These are phyloP conservation scores for Eptesicus fuscus DNA, from an alignment of 2,113 vertebrate genomes.

Conservation along the genomic window DNA sequence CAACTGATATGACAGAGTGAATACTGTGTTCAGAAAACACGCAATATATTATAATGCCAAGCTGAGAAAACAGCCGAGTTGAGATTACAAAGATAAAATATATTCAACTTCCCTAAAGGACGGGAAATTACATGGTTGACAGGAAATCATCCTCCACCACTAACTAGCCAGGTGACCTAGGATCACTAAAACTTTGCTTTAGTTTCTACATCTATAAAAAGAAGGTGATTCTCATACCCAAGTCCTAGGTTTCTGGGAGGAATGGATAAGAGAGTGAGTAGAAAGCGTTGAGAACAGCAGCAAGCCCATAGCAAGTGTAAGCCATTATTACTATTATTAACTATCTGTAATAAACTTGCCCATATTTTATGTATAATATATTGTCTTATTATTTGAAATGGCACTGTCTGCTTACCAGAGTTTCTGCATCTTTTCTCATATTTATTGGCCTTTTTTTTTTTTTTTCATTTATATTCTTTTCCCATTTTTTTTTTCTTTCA, in stretches of 20 bases:
- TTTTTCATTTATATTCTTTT: not conserved
- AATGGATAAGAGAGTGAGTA: not conserved
- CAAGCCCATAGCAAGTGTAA: not conserved
- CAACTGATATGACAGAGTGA: not conserved
- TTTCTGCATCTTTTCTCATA: not conserved
- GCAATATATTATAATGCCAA: accelerated
- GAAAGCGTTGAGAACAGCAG: not conserved
- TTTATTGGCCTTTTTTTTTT: not conserved
- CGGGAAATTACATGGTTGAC: conserved; percentile 19
- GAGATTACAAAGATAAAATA: not conserved
- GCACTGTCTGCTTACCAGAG: not conserved
- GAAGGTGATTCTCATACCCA: too few relatives aligned
- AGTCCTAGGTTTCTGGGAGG: not conserved
- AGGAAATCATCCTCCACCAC: not conserved
- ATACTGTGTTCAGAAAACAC: not conserved
- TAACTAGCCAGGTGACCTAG: not conserved
- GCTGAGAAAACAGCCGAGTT: not conserved
- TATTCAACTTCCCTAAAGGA: not conserved
- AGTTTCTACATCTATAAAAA: not conserved
- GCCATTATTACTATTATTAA: not conserved
- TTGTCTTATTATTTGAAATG: not conserved
- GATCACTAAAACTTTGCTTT: not conserved
- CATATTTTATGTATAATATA: not conserved
- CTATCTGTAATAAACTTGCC: not conserved
- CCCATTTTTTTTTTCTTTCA: not conserved